A percentile compares a stretch with the other conserved stretches of the same genome.
These are phyloP conservation scores for Acholoe squamosa DNA, from an alignment of 2,888 invertebrate species.

Conservation along the genomic window DNA sequence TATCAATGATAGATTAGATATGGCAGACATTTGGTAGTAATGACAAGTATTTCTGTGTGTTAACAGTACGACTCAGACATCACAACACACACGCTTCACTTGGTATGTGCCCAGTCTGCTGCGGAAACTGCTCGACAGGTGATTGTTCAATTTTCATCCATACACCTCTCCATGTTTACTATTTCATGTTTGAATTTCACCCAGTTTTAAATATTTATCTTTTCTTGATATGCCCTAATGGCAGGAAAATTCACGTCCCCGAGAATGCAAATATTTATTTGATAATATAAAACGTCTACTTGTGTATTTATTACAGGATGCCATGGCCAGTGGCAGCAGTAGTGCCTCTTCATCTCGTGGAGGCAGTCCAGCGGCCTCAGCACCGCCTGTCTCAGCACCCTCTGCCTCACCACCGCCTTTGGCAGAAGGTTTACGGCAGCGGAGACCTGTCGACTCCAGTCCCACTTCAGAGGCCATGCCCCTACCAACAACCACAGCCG, in stretches of 20 bases:
- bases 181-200: too few relatives aligned
- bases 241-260: too few relatives aligned
- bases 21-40: too few relatives aligned
- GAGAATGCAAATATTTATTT: too few relatives aligned
- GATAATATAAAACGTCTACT: too few relatives aligned
- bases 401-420: background rate
- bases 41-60: background rate
- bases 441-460: background rate
- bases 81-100: slow-evolving; percentile 88
- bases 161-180: too few relatives aligned
- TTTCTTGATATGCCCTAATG: too few relatives aligned
- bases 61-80: slow-evolving; percentile 84
- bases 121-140: background rate
- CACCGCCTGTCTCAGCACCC: too few relatives aligned
- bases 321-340: background rate
- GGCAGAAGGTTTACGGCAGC: background rate
- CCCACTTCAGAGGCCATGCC: background rate
- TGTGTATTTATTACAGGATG: background rate
- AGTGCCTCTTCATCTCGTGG: slow-evolving; percentile 32
- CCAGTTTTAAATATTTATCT: too few relatives aligned
- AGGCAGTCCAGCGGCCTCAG: background rate
- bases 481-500: slow-evolving; percentile 35
- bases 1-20: too few relatives aligned
- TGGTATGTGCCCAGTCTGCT: slow-evolving; percentile 87
- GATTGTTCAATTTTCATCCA: too few relatives aligned